Conservation (phyloP, 2,797 vertebrate species). For the Eremophila alpestris region DNA sequence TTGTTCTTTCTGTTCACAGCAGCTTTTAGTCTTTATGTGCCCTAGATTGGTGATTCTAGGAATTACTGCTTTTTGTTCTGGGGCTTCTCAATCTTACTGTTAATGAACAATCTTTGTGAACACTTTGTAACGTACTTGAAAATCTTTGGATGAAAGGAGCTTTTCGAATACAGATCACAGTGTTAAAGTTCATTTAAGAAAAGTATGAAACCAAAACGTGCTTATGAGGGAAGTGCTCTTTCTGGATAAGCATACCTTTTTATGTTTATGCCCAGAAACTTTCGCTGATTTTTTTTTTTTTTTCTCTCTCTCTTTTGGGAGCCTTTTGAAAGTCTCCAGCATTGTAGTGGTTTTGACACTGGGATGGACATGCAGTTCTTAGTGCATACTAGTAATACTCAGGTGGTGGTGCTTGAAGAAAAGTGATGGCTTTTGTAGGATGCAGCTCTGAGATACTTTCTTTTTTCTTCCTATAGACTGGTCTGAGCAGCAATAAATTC, state of each 20-base stretch:
- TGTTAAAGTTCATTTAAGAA: not conserved
- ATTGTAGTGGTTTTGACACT: not conserved
- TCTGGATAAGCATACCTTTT: not conserved
- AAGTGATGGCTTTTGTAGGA: not conserved
- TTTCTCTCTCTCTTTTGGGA: not conserved
- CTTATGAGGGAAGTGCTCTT: not conserved
- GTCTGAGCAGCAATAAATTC: conserved; percentile 79
- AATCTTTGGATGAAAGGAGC: not conserved
- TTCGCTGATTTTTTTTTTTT: not conserved
- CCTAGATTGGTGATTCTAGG: not conserved
- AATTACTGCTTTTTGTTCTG: not conserved
- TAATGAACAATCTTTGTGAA: not conserved
- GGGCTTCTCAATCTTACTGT: not conserved
- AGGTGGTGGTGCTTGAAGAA: not conserved
- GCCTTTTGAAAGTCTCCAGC: not conserved
- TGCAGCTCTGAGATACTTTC: not conserved
- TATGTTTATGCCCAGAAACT: not conserved
- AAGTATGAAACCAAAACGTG: not conserved
- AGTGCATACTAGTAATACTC: not conserved
- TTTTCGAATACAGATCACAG: not conserved
- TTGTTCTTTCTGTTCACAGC: not conserved
- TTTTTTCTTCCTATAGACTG: conserved; percentile 72
- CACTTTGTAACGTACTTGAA: not conserved
- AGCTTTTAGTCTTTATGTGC: not conserved
- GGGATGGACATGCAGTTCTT: not conserved